A percentile compares a stretch with the other conserved stretches of the same genome.
Evolutionary conservation across 2,888 invertebrate genomes (phyloP).

Genomic region (Nymphalis urticae): DNA sequence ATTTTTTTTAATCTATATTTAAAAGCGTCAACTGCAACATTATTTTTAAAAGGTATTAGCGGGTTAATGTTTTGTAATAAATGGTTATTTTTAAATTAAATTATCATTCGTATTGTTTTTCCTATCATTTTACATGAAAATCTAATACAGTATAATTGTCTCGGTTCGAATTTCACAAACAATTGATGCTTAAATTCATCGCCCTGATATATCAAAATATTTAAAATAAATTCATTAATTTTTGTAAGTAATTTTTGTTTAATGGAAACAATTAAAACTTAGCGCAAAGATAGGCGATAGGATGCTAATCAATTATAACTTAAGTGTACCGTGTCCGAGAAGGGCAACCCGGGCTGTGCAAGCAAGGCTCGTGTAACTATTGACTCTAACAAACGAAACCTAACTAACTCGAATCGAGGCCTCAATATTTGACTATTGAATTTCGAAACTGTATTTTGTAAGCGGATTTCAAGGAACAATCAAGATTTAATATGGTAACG

Average conservation of each 20-base stretch:
- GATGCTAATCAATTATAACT: conserved; percentile 38
- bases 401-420: conserved; percentile 36
- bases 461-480: conserved; percentile 38
- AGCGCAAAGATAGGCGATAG: conserved; percentile 4
- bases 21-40: not conserved
- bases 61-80: not conserved
- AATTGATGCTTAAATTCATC: too few relatives aligned
- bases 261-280: conserved; percentile 17
- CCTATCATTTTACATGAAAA: not conserved
- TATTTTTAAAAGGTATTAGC: conserved; percentile 2
- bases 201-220: too few relatives aligned
- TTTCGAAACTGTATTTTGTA: conserved; percentile 32
- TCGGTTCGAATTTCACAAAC: too few relatives aligned
- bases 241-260: too few relatives aligned
- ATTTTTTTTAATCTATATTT: conserved; percentile 5
- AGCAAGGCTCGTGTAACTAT: conserved; percentile 35
- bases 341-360: conserved; percentile 15
- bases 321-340: conserved; percentile 18
- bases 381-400: conserved; percentile 38
- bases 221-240: too few relatives aligned
- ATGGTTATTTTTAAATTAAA: not conserved
- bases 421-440: conserved; percentile 38
- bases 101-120: conserved; percentile 1
- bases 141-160: not conserved
- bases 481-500: conserved; percentile 30